Base-by-base conservation (phyloP, 2,888 invertebrate genomes). In the Cosmopolites sordidus region DNA sequence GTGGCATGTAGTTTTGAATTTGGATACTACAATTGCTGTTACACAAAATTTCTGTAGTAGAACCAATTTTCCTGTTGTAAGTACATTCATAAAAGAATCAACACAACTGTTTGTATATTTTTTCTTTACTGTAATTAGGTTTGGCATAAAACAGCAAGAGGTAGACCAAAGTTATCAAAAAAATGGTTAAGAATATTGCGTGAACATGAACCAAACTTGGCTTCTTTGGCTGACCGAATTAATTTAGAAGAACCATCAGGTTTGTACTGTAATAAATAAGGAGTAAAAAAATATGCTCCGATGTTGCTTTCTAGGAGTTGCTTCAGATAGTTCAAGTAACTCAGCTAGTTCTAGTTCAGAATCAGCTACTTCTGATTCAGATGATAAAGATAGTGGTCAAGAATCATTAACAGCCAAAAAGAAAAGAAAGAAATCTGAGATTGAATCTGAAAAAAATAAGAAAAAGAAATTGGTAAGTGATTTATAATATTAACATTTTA, bases 1-100 rank as follows among this genome's bases (percentile, higher is more conserved):
- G 98, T 99, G 99, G 99, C 99, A 99, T 73, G 99, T 99, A 15
- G 99, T 99, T 11, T 79, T 99, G 22, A 99, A 99, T 75, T 77
- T 99, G 57, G 96, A 97, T 68, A 86, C 89, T 59, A 98, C 99
- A 0, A 87, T 99, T 42, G 99, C 99, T 9, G 90, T 99, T 12
- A 99, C 99, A 0, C 99, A 99, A 72, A 99, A 99, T 76, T 99
- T 97, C 73, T 91, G 92, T 71, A 95, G 96, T 63, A 82, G 86
- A 57, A 92, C 93, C 1, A 99, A 99, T 76, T 96, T 99, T 72
- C 94, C 96, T 0, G 83, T 97, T 11, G 97, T 56, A 56, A 46
- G 55, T n/a, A n/a, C n/a, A n/a, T n/a, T n/a, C n/a, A n/a, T n/a
- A n/a, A 38, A 38, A 38, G 5, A 27, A 27, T 27, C 9, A 6